Evolutionary conservation across 1,140 invertebrate species (phyloP).

Genomic region (Sesamia nonagrioides): DNA sequence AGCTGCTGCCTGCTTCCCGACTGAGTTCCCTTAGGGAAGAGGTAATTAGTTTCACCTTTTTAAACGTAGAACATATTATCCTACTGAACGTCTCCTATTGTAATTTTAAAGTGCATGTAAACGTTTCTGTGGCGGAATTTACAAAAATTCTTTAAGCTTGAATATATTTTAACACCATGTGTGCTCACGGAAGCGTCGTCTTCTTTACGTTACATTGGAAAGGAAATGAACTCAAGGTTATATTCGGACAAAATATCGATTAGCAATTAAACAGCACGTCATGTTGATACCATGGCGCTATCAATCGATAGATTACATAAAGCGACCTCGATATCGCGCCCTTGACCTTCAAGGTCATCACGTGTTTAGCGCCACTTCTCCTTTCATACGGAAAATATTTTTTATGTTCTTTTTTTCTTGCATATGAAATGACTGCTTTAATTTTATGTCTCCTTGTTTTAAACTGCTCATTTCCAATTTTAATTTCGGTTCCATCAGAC

Average conservation of each 20-base stretch:
- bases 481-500: slow-evolving; percentile 18
- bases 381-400: neutral
- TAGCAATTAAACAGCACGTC: neutral
- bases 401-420: neutral
- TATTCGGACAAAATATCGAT: slow-evolving; percentile 6
- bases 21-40: too few species aligned
- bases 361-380: slow-evolving; percentile 16
- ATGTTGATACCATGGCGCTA: slow-evolving; percentile 3
- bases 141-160: too few species aligned
- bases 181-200: neutral
- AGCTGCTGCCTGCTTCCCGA: too few species aligned
- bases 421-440: neutral
- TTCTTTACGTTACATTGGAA: neutral
- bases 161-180: neutral
- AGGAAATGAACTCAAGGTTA: neutral
- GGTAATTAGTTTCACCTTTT: too few species aligned
- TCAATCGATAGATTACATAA: slow-evolving; percentile 33
- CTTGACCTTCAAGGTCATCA: slow-evolving; percentile 31
- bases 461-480: slow-evolving; percentile 1
- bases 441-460: neutral
- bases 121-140: too few species aligned
- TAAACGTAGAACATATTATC: too few species aligned
- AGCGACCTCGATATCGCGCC: slow-evolving; percentile 5
- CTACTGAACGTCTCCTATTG: too few species aligned
- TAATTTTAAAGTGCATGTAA: too few species aligned